These are phyloP conservation scores for Laspeyria flexula DNA, from an alignment of 2,888 invertebrate species.

Conservation along the genomic window DNA sequence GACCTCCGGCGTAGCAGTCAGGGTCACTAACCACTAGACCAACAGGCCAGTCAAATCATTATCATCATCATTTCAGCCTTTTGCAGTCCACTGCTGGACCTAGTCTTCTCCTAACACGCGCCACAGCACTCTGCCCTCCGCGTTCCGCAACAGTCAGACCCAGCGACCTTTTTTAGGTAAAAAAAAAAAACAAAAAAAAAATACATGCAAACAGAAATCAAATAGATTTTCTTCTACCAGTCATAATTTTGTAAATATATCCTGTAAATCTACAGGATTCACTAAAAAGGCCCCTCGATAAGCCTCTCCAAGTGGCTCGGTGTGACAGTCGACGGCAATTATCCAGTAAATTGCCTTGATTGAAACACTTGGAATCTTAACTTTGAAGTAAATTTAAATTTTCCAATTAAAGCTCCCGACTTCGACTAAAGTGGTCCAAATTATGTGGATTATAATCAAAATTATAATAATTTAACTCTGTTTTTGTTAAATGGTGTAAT, in stretches of 20 bases:
- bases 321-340: constrained; percentile 35
- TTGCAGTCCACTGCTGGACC: no score
- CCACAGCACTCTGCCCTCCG: no score
- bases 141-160: no score
- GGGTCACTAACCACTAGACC: no score
- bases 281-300: constrained; percentile 20
- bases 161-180: no score
- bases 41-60: no score
- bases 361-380: constrained; percentile 31
- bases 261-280: constrained; percentile 18
- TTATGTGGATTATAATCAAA: constrained; percentile 18
- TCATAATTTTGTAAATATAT: constrained; percentile 3
- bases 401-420: constrained; percentile 32
- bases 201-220: no score
- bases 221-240: not conserved
- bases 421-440: constrained; percentile 15
- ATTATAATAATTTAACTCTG: constrained; percentile 12
- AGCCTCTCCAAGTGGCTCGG: constrained; percentile 20
- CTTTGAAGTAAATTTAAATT: constrained; percentile 40
- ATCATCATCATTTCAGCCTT: no score
- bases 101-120: no score
- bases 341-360: constrained; percentile 41
- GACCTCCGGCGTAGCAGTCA: no score
- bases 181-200: no score
- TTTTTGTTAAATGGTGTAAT: constrained; percentile 9